phyloP scores from a whole-genome alignment of 64 coral and sea anemone genomes.

The Porites lutea region DNA sequence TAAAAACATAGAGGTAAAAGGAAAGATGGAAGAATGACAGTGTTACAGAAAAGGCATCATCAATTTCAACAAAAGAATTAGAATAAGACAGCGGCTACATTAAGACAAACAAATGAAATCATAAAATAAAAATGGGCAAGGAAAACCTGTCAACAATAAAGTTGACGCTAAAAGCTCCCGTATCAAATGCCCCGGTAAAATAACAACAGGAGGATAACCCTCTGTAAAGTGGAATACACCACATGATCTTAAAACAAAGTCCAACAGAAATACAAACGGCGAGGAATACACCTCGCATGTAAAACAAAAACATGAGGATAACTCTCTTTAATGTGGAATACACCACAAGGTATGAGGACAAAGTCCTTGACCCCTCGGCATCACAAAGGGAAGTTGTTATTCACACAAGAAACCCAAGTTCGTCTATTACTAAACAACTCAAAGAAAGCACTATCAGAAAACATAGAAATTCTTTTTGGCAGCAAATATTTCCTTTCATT shows the following conservation, averaged over 20 bases:
- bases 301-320: too few species aligned
- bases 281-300: too few species aligned
- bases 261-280: too few species aligned
- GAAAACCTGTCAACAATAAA: conserved; percentile 8
- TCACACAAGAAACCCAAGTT: too few species aligned
- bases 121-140: conserved; percentile 3
- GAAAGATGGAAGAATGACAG: conserved; percentile 8
- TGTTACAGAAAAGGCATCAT: not conserved
- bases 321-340: too few species aligned
- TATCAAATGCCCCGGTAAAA: not conserved
- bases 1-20: not conserved
- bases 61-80: not conserved
- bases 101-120: not conserved
- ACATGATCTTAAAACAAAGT: not conserved
- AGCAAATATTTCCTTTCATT: too few species aligned
- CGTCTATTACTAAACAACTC: too few species aligned
- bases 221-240: conserved; percentile 6
- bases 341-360: too few species aligned
- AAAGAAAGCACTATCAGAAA: too few species aligned
- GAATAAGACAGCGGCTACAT: not conserved
- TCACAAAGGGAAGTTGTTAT: too few species aligned
- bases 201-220: conserved; percentile 6
- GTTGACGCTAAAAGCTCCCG: not conserved
- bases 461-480: too few species aligned
- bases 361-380: too few species aligned